Percentiles rank a stretch among this genome's conserved stretches.
Evolutionary conservation across 2,797 vertebrate genomes (phyloP).

Genomic region (Trachurus trachurus): DNA sequence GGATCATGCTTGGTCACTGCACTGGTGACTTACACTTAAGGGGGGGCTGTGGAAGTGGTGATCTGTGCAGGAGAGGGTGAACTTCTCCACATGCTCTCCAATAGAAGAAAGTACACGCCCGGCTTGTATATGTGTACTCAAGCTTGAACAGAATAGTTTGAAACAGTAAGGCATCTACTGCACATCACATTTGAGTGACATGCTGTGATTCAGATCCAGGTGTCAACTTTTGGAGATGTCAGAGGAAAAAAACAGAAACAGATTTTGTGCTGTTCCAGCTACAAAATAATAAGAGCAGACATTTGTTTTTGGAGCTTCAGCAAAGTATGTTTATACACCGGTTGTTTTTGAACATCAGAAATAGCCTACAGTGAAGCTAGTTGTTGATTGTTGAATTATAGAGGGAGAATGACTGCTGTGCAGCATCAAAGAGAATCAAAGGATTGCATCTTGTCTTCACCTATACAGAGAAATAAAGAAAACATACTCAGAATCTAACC

Average conservation of each 20-base stretch:
- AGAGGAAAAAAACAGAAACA: background rate
- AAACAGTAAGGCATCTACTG: background rate
- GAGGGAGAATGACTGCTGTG: constrained; percentile 9
- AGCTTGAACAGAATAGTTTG: background rate
- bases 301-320: constrained; percentile 18
- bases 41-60: background rate
- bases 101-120: background rate
- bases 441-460: background rate
- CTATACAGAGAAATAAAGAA: background rate
- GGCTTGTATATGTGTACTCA: background rate
- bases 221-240: constrained; percentile 5
- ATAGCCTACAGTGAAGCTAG: constrained; percentile 8
- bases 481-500: background rate
- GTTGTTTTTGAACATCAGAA: constrained; percentile 32
- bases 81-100: background rate
- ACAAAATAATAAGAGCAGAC: constrained; percentile 10
- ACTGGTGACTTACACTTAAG: constrained; percentile 22
- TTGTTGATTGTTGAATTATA: constrained; percentile 7
- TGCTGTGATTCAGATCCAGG: constrained; percentile 2
- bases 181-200: background rate
- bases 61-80: constrained; percentile 6
- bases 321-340: background rate
- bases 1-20: constrained; percentile 35
- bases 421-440: constrained; percentile 24
- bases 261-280: constrained; percentile 11